Conservation (phyloP, 2,797 vertebrate genomes). For the Gallinago solitaria region DNA sequence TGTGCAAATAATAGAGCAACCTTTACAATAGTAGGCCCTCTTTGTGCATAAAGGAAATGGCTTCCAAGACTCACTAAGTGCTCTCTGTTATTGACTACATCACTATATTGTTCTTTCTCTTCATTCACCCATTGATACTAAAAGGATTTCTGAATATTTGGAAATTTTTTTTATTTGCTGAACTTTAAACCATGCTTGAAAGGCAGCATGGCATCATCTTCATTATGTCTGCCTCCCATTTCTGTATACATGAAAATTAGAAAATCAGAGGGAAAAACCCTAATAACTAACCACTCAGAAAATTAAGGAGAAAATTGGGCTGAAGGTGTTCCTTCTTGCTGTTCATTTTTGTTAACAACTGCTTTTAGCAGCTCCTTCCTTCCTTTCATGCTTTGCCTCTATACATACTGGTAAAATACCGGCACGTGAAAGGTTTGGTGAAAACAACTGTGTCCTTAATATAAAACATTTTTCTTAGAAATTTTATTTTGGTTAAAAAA, state of each 20-base stretch:
- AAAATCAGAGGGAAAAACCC: neutral
- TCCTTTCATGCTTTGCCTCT: neutral
- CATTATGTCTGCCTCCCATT: neutral
- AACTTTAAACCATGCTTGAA: neutral
- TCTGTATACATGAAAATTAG: neutral
- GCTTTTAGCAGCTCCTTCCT: neutral
- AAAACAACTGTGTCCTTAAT: neutral
- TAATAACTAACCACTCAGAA: neutral
- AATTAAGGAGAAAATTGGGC: neutral
- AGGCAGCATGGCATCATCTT: neutral
- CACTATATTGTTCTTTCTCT: neutral
- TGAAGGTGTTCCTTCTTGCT: neutral
- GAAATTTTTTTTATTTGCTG: neutral
- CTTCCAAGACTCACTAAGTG: neutral
- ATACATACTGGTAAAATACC: neutral
- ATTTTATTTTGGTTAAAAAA: neutral
- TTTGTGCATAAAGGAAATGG: neutral
- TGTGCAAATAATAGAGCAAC: neutral
- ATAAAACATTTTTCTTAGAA: neutral
- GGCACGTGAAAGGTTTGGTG: neutral
- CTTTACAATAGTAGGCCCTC: neutral
- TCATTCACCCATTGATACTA: neutral
- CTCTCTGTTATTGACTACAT: neutral
- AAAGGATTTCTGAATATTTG: neutral
- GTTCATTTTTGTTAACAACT: neutral